Conservation (phyloP, 2,888 invertebrate species). For the Hemaris fuciformis region DNA sequence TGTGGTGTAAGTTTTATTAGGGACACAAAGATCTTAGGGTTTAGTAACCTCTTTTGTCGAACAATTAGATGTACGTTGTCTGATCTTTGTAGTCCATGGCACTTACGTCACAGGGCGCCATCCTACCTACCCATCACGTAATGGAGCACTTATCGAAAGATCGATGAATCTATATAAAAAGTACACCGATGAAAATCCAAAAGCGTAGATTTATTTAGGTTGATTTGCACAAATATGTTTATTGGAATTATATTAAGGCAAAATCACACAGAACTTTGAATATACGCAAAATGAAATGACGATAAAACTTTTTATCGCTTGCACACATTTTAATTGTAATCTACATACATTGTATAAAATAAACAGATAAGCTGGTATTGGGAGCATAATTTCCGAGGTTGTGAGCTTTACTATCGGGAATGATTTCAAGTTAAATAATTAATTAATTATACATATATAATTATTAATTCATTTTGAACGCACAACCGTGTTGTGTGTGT, state of each 20-base stretch:
- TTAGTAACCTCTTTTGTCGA: neutral
- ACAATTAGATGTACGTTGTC: conserved; percentile 9
- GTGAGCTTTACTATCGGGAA: conserved; percentile 79
- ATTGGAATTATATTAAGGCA: conserved; percentile 29
- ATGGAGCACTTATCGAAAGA: conserved; percentile 38
- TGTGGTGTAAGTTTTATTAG: conserved; percentile 5
- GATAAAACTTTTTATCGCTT: conserved; percentile 42
- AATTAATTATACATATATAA: conserved; percentile 51
- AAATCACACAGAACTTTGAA: conserved; percentile 2
- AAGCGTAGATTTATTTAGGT: conserved; percentile 17
- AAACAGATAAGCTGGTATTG: conserved; percentile 78
- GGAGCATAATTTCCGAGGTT: conserved; percentile 81
- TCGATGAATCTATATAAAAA: conserved; percentile 14
- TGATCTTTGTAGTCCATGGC: neutral
- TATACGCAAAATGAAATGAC: conserved; percentile 12
- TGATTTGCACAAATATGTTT: conserved; percentile 57
- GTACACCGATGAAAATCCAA: conserved; percentile 24
- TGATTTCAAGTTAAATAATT: conserved; percentile 68
- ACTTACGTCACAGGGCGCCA: conserved; percentile 31
- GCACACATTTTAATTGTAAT: conserved; percentile 48
- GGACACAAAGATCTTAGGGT: neutral
- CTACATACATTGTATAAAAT: conserved; percentile 58
- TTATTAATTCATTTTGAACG: conserved; percentile 62
- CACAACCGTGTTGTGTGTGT: conserved; percentile 74
- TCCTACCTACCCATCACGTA: conserved; percentile 59